Base-by-base conservation (phyloP, 2,888 invertebrate genomes). In the Apodemia duryi region DNA sequence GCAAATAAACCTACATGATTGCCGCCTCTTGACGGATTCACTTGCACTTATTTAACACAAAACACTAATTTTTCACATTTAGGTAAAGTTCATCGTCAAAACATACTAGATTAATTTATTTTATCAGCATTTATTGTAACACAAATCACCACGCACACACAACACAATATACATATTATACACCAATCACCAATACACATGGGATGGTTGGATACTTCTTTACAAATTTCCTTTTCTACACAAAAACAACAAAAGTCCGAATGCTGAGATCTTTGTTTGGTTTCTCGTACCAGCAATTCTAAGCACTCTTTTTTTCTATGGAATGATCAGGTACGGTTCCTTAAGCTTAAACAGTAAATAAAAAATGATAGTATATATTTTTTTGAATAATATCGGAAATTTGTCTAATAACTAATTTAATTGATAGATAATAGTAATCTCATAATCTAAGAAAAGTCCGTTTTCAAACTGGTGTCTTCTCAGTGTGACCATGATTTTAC, bases 131-230 rank as follows among this genome's bases (percentile, higher is more conserved):
- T 82, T 85, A 51, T 51, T 51, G n/a, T 51, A 91, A 89, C 88
- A 91, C 92, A 92, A 92, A 92, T 92, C 91, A 91, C 92, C 92
- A 91, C 91, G 91, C 91, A 92, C 92, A 91, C 91, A 91, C 88
- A 89, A 91, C 90, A 91, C 86, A 89, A 91, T 87, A 88, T 84
- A 90, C 83, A 84, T 83, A 79, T 70, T 75, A 75, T 74, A 69
- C 43, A 73, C 71, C 79, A 83, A 57, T 57, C 80, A 83, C 79
- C 79, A 82, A 81, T 83, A 84, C 84, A 84, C 84, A 83, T 76
- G 75, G 75, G 75, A 76, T 75, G 75, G 75, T 75, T 75, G 75
- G 72, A 75, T 76, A 74, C 73, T 74, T 76, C 75, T 75, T 75
- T 74, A 75, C 74, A 73, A 76, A 75, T 74, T 75, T 76, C 75